Evolutionary conservation across 2,888 invertebrate genomes (phyloP).

Genomic region (Tethea ocularis): DNA sequence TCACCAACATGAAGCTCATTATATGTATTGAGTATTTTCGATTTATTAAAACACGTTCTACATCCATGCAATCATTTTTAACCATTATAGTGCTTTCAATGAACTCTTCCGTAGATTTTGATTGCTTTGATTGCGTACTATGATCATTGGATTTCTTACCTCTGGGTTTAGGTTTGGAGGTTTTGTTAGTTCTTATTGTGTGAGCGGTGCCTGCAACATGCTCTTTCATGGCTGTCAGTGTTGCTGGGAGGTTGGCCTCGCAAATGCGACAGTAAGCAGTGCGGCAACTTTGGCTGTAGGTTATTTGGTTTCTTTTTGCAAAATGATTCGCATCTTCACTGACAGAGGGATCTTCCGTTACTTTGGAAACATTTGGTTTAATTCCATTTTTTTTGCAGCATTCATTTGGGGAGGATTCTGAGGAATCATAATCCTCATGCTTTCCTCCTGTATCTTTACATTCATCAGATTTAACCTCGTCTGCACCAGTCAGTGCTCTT

Average conservation of each 20-base stretch:
- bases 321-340: conserved; percentile 20
- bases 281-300: conserved; percentile 29
- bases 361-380: conserved; percentile 17
- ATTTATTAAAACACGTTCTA: conserved; percentile 36
- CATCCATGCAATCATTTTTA: not conserved
- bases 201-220: conserved; percentile 45
- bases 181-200: conserved; percentile 22
- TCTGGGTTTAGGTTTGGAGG: conserved; percentile 10
- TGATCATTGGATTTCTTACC: not conserved
- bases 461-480: not conserved
- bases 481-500: conserved; percentile 20
- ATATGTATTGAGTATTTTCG: conserved; percentile 31
- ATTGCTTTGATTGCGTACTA: not conserved
- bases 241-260: conserved; percentile 34
- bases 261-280: conserved; percentile 40
- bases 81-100: not conserved
- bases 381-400: conserved; percentile 14
- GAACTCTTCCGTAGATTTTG: not conserved
- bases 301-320: conserved; percentile 36
- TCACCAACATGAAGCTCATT: conserved; percentile 32
- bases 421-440: not conserved
- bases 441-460: not conserved
- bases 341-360: conserved; percentile 3
- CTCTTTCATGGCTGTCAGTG: conserved; percentile 42
- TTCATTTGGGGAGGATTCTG: conserved; percentile 12